Percentiles rank a stretch among this genome's conserved stretches.
Conservation (phyloP, 2,797 vertebrate genomes). For the Lepidocolaptes lacrymiger region DNA sequence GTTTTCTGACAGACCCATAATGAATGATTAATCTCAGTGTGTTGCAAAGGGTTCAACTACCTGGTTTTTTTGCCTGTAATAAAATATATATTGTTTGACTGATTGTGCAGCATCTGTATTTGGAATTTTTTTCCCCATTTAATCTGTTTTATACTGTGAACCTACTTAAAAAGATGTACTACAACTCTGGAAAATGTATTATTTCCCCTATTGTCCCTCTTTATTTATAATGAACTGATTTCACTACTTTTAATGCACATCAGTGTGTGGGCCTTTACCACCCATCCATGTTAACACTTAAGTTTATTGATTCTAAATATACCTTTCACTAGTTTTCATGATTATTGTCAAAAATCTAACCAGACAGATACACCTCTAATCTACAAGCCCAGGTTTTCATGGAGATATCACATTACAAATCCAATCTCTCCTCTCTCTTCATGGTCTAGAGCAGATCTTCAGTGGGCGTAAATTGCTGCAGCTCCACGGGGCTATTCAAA, state of each 20-base stretch:
- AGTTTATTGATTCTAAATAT: background rate
- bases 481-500: background rate
- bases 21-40: conserved; percentile 36
- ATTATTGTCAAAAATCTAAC: background rate
- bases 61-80: conserved; percentile 1
- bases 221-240: conserved; percentile 2
- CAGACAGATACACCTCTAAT: background rate
- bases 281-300: background rate
- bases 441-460: background rate
- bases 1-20: conserved; percentile 28
- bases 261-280: background rate
- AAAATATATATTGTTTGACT: background rate
- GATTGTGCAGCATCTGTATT: background rate
- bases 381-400: background rate
- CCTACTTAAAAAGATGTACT: background rate
- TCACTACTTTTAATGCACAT: background rate
- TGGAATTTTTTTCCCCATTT: background rate
- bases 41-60: background rate
- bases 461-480: background rate
- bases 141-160: background rate
- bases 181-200: background rate
- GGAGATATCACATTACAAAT: background rate
- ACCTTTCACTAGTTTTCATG: background rate
- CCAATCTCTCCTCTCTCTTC: background rate
- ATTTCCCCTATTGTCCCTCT: background rate